These are phyloP conservation scores for Halesus radiatus DNA, from an alignment of 1,140 invertebrate species.

Conservation along the genomic window DNA sequence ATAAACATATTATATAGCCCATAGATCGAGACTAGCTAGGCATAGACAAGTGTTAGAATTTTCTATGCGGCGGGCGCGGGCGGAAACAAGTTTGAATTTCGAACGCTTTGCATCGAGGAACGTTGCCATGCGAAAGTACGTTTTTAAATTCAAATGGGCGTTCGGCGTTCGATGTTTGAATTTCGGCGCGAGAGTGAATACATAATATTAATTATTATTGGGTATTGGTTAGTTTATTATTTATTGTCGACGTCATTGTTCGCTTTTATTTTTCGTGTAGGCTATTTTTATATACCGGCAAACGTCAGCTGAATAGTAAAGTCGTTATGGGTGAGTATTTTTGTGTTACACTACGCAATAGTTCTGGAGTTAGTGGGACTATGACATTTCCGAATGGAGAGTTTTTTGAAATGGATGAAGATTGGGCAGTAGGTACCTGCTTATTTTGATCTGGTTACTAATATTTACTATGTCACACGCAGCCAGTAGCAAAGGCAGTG, in stretches of 20 bases:
- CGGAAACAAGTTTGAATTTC: conserved; percentile 39
- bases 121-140: conserved; percentile 36
- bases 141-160: conserved; percentile 35
- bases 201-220: background rate
- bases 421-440: no score
- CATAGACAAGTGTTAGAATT: conserved; percentile 19
- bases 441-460: no score
- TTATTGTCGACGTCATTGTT: conserved; percentile 5
- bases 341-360: no score
- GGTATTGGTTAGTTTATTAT: conserved; percentile 1
- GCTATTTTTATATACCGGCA: background rate
- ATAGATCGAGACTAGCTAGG: no score
- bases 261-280: background rate
- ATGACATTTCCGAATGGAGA: no score
- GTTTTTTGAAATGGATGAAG: no score
- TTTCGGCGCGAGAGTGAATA: conserved; percentile 29
- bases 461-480: no score
- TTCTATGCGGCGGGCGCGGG: conserved; percentile 29
- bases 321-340: no score
- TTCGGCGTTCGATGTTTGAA: conserved; percentile 36
- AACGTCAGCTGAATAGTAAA: background rate
- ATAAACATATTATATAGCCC: no score
- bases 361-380: no score
- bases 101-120: conserved; percentile 35
- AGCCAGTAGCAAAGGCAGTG: no score